These are phyloP conservation scores for Coleophora flavipennella DNA, from an alignment of 2,888 invertebrate genomes.

Conservation along the genomic window DNA sequence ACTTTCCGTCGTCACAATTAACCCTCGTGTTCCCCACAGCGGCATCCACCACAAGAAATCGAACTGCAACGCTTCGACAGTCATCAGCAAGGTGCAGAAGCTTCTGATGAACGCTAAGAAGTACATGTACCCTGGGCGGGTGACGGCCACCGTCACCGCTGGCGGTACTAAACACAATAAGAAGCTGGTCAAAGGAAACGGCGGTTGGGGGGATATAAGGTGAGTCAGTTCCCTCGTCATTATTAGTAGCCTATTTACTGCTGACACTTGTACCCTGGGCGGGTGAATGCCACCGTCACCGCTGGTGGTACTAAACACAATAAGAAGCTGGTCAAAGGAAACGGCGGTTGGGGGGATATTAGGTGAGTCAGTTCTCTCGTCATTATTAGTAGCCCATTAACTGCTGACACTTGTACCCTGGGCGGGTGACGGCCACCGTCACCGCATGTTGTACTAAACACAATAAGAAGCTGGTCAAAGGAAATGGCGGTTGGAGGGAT, in stretches of 20 bases:
- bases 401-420: slow-evolving; percentile 83
- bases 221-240: too few relatives aligned
- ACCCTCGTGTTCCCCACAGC: slow-evolving; percentile 72
- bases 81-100: slow-evolving; percentile 87
- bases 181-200: slow-evolving; percentile 90
- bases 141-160: slow-evolving; percentile 80
- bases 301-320: slow-evolving; percentile 90
- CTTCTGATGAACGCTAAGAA: slow-evolving; percentile 79
- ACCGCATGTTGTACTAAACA: slow-evolving; percentile 88
- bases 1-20: too few relatives aligned
- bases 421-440: slow-evolving; percentile 78
- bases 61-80: slow-evolving; percentile 89
- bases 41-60: slow-evolving; percentile 97
- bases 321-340: slow-evolving; percentile 85
- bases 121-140: slow-evolving; percentile 80
- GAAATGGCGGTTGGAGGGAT: slow-evolving; percentile 93
- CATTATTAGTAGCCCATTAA: not conserved
- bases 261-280: slow-evolving; percentile 81
- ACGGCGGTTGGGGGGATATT: slow-evolving; percentile 88
- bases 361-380: too few relatives aligned
- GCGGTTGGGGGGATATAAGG: slow-evolving; percentile 95
- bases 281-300: slow-evolving; percentile 80
- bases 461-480: slow-evolving; percentile 86
- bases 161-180: slow-evolving; percentile 89
- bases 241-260: too few relatives aligned